Conservation (phyloP, 1,140 invertebrate genomes). For the Solenopsis fugax region DNA sequence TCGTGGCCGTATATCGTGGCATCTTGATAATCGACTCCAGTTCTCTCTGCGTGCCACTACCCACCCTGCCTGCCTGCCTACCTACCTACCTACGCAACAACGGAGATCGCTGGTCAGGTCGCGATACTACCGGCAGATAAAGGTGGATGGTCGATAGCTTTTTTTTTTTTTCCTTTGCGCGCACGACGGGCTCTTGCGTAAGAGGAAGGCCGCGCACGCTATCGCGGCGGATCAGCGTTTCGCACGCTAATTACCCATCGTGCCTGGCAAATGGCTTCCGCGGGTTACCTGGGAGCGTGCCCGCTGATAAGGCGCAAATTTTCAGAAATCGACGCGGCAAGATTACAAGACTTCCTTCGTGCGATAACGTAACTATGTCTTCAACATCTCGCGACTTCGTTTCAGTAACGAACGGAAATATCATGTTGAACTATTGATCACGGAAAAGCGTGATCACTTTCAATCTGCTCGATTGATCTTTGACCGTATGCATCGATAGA, state of each 20-base stretch:
- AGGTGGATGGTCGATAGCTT: slow-evolving; percentile 70
- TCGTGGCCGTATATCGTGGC: neutral
- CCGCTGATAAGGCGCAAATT: slow-evolving; percentile 66
- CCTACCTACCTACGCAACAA: slow-evolving; percentile 24
- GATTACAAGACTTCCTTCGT: neutral
- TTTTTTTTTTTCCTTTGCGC: slow-evolving; percentile 59
- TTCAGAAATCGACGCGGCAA: slow-evolving; percentile 52
- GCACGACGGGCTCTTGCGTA: slow-evolving; percentile 67
- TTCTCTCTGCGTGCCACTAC: slow-evolving; percentile 10
- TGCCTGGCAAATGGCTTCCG: slow-evolving; percentile 77
- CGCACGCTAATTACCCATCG: slow-evolving; percentile 76
- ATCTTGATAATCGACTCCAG: slow-evolving; percentile 59
- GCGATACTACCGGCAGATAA: slow-evolving; percentile 61
- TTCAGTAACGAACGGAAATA: neutral
- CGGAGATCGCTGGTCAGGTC: slow-evolving; percentile 33
- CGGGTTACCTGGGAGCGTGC: slow-evolving; percentile 66
- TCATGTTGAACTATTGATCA: neutral
- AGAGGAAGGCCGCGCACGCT: slow-evolving; percentile 74
- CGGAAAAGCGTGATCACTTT: neutral
- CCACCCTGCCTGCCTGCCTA: neutral
- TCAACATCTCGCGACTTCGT: neutral
- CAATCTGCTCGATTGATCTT: neutral
- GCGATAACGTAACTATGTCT: slow-evolving; percentile 22
- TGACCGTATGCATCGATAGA: neutral
- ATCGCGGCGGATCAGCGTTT: slow-evolving; percentile 72